Conservation (phyloP, 2,797 vertebrate species). For the Melanotaenia boesemani region DNA sequence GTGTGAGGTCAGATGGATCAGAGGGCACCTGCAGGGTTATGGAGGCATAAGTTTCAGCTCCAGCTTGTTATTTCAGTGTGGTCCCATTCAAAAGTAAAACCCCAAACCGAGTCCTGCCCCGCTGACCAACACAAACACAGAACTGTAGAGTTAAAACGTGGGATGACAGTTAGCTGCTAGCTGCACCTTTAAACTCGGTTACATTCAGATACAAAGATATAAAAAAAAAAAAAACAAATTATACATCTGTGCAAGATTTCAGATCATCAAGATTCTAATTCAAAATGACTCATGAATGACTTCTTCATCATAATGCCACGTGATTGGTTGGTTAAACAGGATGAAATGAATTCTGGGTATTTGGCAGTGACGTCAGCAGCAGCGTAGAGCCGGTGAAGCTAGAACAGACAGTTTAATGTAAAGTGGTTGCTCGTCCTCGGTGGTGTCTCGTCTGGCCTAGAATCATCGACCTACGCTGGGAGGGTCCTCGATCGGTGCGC, state of each 20-base stretch:
- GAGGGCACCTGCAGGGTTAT: no score
- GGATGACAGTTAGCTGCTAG: neutral
- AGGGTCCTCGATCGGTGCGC: neutral
- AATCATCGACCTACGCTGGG: neutral
- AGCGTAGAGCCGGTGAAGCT: neutral
- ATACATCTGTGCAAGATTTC: slow-evolving; percentile 36
- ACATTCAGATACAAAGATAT: slow-evolving; percentile 44
- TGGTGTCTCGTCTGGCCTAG: neutral
- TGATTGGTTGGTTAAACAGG: slow-evolving; percentile 39
- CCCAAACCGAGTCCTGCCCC: neutral
- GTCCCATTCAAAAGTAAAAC: neutral
- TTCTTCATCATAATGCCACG: slow-evolving; percentile 36
- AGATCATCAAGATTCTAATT: neutral
- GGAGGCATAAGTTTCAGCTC: neutral
- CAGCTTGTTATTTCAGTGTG: no score
- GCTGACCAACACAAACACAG: neutral
- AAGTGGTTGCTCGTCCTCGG: neutral
- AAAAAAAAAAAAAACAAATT: slow-evolving; percentile 36
- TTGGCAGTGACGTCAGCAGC: slow-evolving; percentile 6
- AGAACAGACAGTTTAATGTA: neutral
- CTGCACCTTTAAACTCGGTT: slow-evolving; percentile 18
- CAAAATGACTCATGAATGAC: neutral
- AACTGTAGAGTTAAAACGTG: neutral
- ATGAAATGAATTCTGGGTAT: slow-evolving; percentile 38
- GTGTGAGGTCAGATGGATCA: no score